Conservation (phyloP, 2,888 invertebrate genomes). For the Brachyptera putata region DNA sequence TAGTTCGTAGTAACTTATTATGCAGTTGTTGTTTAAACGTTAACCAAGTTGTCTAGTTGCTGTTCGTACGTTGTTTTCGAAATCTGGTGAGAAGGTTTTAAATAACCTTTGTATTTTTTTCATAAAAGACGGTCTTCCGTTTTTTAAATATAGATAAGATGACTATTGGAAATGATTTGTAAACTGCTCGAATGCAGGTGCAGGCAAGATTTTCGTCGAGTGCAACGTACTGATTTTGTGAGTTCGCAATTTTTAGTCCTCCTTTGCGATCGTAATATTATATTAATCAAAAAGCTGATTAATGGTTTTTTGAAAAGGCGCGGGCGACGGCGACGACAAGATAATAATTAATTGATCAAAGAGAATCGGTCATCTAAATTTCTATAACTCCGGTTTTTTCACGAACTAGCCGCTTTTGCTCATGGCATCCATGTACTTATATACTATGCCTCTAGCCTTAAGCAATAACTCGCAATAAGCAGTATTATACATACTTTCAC, state of each 20-base stretch:
- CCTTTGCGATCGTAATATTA: neutral
- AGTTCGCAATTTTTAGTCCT: neutral
- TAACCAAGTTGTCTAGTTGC: neutral
- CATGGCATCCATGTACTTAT: slow-evolving; percentile 37
- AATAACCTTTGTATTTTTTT: too few relatives aligned
- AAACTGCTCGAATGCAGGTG: too few relatives aligned
- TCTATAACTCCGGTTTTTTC: too few relatives aligned
- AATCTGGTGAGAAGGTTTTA: neutral
- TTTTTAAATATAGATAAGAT: neutral
- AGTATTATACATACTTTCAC: slow-evolving; percentile 30
- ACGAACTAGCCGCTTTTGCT: slow-evolving; percentile 39
- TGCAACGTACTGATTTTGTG: neutral
- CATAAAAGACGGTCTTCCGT: neutral
- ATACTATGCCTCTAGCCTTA: slow-evolving; percentile 35
- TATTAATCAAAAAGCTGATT: too few relatives aligned
- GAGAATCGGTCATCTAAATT: too few relatives aligned
- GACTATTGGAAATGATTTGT: neutral
- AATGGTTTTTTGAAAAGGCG: too few relatives aligned
- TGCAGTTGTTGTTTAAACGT: slow-evolving; percentile 11
- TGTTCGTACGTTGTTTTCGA: neutral
- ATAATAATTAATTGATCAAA: too few relatives aligned
- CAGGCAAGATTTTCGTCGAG: neutral
- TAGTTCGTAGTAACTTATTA: slow-evolving; percentile 11
- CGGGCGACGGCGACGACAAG: too few relatives aligned
- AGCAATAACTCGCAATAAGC: slow-evolving; percentile 55